phyloP scores from a whole-genome alignment of 30 jellyfish, hydroid and myxozoan species.

The Pseudorhiza aurosa region DNA sequence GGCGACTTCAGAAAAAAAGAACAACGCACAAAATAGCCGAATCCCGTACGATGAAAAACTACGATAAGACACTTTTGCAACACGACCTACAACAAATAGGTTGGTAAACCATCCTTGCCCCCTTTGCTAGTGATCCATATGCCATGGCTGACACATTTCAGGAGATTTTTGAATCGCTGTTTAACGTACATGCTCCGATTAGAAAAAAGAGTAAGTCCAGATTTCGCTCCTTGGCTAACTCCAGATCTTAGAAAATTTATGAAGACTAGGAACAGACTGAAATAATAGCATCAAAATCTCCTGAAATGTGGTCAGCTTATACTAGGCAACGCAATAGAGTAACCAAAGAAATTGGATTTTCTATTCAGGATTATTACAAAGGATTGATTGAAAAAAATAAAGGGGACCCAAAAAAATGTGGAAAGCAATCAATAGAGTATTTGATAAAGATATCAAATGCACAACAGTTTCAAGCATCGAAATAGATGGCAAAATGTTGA shows the following conservation, averaged over 20 bases:
- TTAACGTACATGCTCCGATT: constrained; percentile 63
- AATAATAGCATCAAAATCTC: constrained; percentile 41
- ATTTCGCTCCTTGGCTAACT: constrained; percentile 60
- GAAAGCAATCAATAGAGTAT: constrained; percentile 51
- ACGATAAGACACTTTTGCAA: constrained; percentile 26
- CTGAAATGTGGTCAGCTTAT: constrained; percentile 61
- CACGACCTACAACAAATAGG: constrained; percentile 39
- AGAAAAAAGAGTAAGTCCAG: constrained; percentile 50
- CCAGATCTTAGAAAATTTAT: constrained; percentile 52
- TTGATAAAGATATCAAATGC: constrained; percentile 27
- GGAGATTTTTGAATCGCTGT: constrained; percentile 45
- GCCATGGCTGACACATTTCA: constrained; percentile 47
- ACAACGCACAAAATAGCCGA: background rate
- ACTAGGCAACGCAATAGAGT: constrained; percentile 43
- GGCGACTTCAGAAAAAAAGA: constrained; percentile 10
- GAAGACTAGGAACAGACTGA: constrained; percentile 57
- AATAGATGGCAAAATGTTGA: constrained; percentile 48
- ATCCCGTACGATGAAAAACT: constrained; percentile 30
- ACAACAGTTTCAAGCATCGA: constrained; percentile 36
- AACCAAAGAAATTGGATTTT: constrained; percentile 26
- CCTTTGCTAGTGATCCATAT: constrained; percentile 22
- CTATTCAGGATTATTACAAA: constrained; percentile 43
- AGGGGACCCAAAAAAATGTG: constrained; percentile 53
- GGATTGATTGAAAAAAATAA: constrained; percentile 46
- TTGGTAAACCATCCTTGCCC: constrained; percentile 52